Percentiles rank a stretch among this genome's conserved stretches.
Evolutionary conservation across 2,797 vertebrate species (phyloP).

Genomic region (Microctenopoma lineatum): DNA sequence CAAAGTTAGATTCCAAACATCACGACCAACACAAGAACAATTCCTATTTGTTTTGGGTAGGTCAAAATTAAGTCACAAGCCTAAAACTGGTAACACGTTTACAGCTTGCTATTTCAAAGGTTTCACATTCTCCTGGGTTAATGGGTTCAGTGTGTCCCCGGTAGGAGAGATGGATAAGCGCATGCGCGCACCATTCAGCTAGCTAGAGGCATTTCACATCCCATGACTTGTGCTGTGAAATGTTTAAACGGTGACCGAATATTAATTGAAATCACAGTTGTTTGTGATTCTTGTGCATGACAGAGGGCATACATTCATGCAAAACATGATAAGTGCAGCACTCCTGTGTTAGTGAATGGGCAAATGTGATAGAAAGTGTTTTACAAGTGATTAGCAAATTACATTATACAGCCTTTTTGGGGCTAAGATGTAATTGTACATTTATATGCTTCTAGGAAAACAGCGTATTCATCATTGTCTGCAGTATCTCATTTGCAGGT

Average conservation of each 20-base stretch:
- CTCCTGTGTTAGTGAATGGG: slow-evolving; percentile 37
- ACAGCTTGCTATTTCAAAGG: slow-evolving; percentile 25
- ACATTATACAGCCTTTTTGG: neutral
- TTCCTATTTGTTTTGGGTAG: slow-evolving; percentile 5
- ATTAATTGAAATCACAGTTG: slow-evolving; percentile 41
- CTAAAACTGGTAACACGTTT: slow-evolving; percentile 43
- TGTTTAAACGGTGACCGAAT: slow-evolving; percentile 40
- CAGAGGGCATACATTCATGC: slow-evolving; percentile 28
- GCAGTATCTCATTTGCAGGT: slow-evolving; percentile 24
- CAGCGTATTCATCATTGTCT: neutral
- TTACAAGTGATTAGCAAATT: neutral
- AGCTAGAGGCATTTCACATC: slow-evolving; percentile 64
- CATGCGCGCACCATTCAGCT: slow-evolving; percentile 11
- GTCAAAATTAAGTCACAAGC: slow-evolving; percentile 1
- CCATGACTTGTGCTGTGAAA: slow-evolving; percentile 39
- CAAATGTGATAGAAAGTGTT: neutral
- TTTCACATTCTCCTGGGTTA: slow-evolving; percentile 27
- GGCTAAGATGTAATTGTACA: neutral
- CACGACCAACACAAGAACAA: neutral
- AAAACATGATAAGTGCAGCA: slow-evolving; percentile 59
- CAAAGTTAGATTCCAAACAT: neutral
- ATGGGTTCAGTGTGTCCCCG: slow-evolving; percentile 42
- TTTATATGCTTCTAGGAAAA: neutral
- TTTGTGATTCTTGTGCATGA: slow-evolving; percentile 20
- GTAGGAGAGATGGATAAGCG: slow-evolving; percentile 11